phyloP scores from a whole-genome alignment of 2,888 invertebrate species.

The Lypha dubia region DNA sequence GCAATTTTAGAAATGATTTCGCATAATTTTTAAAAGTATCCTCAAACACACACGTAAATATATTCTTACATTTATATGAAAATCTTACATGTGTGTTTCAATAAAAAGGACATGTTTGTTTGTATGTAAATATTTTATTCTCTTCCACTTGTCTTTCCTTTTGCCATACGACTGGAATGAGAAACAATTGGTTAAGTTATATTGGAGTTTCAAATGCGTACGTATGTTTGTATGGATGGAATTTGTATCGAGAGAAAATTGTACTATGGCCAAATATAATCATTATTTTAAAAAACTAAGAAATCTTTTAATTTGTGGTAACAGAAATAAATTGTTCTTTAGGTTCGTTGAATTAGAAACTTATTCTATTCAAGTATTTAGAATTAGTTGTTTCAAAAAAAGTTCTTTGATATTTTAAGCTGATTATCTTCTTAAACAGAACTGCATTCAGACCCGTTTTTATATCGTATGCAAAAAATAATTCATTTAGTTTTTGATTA shows the following conservation, averaged over 20 bases:
- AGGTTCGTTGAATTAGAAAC: too few relatives aligned
- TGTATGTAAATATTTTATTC: constrained; percentile 48
- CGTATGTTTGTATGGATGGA: background rate
- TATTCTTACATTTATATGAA: constrained; percentile 37
- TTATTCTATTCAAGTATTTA: too few relatives aligned
- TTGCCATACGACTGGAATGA: background rate
- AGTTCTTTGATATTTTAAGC: too few relatives aligned
- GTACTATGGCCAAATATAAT: constrained; percentile 5
- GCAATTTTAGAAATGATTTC: constrained; percentile 81
- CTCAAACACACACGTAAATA: constrained; percentile 58
- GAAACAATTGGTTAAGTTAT: constrained; percentile 24
- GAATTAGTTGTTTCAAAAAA: too few relatives aligned
- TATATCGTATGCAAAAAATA: too few relatives aligned
- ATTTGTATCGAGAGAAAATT: background rate
- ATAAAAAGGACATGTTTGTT: constrained; percentile 33
- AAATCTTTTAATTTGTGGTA: too few relatives aligned
- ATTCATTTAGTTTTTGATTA: too few relatives aligned
- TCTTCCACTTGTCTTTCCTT: constrained; percentile 21
- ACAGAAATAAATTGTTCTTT: too few relatives aligned
- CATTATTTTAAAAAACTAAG: too few relatives aligned
- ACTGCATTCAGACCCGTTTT: too few relatives aligned
- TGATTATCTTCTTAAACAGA: too few relatives aligned
- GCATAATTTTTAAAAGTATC: constrained; percentile 81
- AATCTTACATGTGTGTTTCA: constrained; percentile 46
- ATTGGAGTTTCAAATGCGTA: constrained; percentile 43